Percentiles rank a stretch among this genome's conserved stretches.
These are phyloP conservation scores for Fringilla coelebs DNA, from an alignment of 2,797 vertebrate species.

Conservation along the genomic window DNA sequence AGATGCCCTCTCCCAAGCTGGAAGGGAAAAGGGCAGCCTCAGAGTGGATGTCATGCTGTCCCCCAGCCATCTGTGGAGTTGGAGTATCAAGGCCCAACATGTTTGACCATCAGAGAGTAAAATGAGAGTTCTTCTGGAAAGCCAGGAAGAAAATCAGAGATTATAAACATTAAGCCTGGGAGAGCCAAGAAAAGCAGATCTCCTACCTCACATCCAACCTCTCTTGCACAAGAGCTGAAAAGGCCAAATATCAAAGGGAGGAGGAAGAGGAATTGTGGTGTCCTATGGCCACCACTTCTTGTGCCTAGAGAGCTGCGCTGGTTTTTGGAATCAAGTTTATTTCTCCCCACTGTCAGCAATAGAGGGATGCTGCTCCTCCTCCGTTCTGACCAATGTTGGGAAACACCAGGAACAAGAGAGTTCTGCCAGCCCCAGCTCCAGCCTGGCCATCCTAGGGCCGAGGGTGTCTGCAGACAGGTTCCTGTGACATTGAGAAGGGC, in stretches of 20 bases:
- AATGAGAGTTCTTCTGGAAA: neutral
- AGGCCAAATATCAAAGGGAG: neutral
- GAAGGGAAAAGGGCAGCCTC: neutral
- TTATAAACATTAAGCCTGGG: accelerated
- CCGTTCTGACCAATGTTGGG: neutral
- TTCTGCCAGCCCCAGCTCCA: neutral
- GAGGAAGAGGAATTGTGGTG: neutral
- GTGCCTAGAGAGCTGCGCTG: neutral
- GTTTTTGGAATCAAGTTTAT: neutral
- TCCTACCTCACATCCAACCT: neutral
- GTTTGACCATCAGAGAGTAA: neutral
- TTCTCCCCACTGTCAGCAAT: neutral
- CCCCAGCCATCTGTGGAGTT: neutral
- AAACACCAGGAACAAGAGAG: neutral
- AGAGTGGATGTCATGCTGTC: neutral
- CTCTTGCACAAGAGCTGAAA: neutral
- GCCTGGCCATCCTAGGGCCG: neutral
- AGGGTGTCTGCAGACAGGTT: neutral
- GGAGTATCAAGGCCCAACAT: neutral
- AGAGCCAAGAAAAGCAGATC: neutral
- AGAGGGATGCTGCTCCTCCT: neutral
- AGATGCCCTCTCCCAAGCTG: neutral
- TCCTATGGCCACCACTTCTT: neutral
- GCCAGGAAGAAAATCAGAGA: neutral
- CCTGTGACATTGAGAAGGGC: accelerated